Base-by-base conservation (phyloP, 2,113 vertebrate genomes). In the Pterocles burchelli region DNA sequence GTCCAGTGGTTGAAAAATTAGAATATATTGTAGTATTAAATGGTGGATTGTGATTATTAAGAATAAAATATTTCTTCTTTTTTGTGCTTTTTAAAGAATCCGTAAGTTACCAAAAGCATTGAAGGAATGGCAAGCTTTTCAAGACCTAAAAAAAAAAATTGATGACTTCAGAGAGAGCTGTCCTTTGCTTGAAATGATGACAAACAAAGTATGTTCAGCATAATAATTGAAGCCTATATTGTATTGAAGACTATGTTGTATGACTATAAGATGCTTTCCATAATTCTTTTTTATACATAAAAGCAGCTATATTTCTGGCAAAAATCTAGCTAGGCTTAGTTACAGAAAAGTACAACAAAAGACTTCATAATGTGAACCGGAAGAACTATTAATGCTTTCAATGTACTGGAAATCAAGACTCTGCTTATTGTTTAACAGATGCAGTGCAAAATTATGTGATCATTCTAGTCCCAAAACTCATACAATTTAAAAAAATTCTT, bases 101-200 rank as follows among this genome's bases (percentile, higher is more conserved):
- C 97, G 97, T 54, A 99, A 98, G 85, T 97, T 99, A 61, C 98
- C 98, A 0, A 98, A 98, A 95, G 98, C 98, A 5, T 34, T 99
- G 95, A 99, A 98, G 93, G 98, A 99, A 79, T 98, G 98, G 98
- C 97, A 98, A 94, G 98, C 98, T 43, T 99, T 98, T 92, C 96
- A 97, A 84, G 98, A 99, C 48, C 95, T 99, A 33, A 99, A 99
- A 96, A 98, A 97, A 66, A 98, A 90, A 54, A 98, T 98, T 25
- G 98, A 98, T 92, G 98, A 99, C 97, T 99, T 99, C 96, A 97
- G 96, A 26, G 98, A 98, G 86, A 98, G 95, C 58, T 99, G 98
- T 82, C 98, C 98, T 54, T 97, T 99, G 79, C 98, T 99, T 93
- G 96, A 97, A 97, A 98, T 99, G 98, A 98, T 99, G 98, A 96